Percentiles rank a stretch among this genome's conserved stretches.
Evolutionary conservation across 2,113 vertebrate species (phyloP).

Genomic region (Callocephalon fimbriatum): DNA sequence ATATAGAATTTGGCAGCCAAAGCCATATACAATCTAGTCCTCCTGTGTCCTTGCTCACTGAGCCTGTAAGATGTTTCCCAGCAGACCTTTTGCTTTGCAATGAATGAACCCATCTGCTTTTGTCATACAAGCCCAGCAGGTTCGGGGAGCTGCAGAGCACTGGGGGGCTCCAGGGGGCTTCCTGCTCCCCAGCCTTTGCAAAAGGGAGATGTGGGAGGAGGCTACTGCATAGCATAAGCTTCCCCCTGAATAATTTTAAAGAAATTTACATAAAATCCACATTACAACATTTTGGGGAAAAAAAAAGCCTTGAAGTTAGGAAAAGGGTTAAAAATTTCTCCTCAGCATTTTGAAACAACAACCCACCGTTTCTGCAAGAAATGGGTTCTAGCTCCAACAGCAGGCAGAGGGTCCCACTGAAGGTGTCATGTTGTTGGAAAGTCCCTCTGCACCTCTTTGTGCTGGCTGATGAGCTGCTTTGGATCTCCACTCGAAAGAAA

Average conservation of each 20-base stretch:
- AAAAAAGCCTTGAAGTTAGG: not conserved
- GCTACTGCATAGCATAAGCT: not conserved
- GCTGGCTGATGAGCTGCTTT: not conserved
- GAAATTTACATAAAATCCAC: not conserved
- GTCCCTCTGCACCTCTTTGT: not conserved
- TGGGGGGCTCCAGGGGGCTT: not conserved
- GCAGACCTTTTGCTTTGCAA: not conserved
- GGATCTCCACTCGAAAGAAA: not conserved
- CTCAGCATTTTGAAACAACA: not conserved
- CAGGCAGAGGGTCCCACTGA: not conserved
- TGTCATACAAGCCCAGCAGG: not conserved
- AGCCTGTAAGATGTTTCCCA: accelerated
- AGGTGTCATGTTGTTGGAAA: not conserved
- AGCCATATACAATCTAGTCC: not conserved
- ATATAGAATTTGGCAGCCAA: not conserved
- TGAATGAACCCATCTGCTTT: not conserved
- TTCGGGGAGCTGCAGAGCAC: not conserved
- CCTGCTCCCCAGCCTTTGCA: not conserved
- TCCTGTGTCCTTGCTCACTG: not conserved
- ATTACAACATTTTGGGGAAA: not conserved
- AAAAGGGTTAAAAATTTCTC: not conserved
- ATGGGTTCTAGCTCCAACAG: accelerated
- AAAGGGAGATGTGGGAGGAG: not conserved
- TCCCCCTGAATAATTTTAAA: not conserved
- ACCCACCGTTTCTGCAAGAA: not conserved